Evolutionary conservation across 2,797 vertebrate genomes (phyloP).

Genomic region (Champsocephalus esox): DNA sequence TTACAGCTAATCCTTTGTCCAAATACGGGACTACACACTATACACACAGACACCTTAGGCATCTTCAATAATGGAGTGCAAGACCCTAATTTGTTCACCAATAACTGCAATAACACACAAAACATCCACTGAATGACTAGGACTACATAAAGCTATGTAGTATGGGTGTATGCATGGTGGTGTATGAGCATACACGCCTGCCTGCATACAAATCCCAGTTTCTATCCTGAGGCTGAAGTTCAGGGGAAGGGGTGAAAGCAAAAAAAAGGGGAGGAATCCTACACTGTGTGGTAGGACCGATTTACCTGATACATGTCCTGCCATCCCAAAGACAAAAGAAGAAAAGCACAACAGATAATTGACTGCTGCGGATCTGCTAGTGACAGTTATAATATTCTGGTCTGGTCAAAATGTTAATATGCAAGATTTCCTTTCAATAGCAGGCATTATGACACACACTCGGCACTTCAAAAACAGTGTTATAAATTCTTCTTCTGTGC

Average conservation of each 20-base stretch:
- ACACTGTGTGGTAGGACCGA: conserved; percentile 71
- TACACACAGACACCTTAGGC: conserved; percentile 23
- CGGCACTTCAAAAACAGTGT: neutral
- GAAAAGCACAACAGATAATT: conserved; percentile 94
- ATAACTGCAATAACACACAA: conserved; percentile 46
- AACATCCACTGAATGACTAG: conserved; percentile 35
- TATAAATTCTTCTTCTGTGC: neutral
- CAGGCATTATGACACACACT: neutral
- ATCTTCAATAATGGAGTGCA: conserved; percentile 12
- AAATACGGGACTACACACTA: conserved; percentile 30
- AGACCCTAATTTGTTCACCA: conserved; percentile 10
- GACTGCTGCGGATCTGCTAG: conserved; percentile 66
- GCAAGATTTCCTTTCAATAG: neutral
- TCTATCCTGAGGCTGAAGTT: conserved; percentile 80
- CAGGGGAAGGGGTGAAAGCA: conserved; percentile 60
- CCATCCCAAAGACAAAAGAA: conserved; percentile 91
- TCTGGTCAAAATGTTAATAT: conserved; percentile 2
- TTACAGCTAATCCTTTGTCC: conserved; percentile 28
- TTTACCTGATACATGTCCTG: conserved; percentile 98
- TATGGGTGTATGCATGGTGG: conserved; percentile 50
- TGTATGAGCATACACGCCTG: conserved; percentile 40
- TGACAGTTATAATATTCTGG: neutral
- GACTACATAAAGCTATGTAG: conserved; percentile 26
- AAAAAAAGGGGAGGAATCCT: conserved; percentile 61
- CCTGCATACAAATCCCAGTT: conserved; percentile 85